Percentiles rank a stretch among this genome's conserved stretches.
phyloP scores from a whole-genome alignment of 2,888 invertebrate species.

The Oscheius sp. region DNA sequence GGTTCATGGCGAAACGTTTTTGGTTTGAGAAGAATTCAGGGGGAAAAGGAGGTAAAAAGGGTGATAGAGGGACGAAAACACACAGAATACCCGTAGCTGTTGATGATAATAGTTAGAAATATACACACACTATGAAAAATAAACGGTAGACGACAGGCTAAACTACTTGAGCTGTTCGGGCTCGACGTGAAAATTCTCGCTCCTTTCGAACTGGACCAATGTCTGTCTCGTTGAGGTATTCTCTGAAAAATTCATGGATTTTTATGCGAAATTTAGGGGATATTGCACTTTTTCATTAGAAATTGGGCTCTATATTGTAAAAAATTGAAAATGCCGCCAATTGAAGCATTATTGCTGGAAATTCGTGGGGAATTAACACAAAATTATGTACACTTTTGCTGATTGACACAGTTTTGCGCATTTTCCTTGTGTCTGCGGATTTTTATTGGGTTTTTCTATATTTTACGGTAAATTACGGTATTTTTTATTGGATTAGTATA shows the following conservation, averaged over 20 bases:
- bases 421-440: no score
- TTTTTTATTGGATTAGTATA: no score
- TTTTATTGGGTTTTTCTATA: no score
- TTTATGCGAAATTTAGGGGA: not conserved
- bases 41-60: not conserved
- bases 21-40: not conserved
- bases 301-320: no score
- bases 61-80: not conserved
- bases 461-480: no score
- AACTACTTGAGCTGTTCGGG: conserved; percentile 31
- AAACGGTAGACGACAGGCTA: not conserved
- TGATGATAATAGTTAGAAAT: not conserved
- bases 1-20: not conserved
- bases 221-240: conserved; percentile 24
- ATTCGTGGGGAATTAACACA: no score
- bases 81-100: not conserved
- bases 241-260: conserved; percentile 20
- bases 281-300: not conserved
- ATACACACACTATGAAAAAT: not conserved
- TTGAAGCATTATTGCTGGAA: no score
- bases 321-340: no score
- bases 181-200: conserved; percentile 34
- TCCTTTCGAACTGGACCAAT: conserved; percentile 31
- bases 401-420: no score
- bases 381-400: no score